These are phyloP conservation scores for Tapera naevia DNA, from an alignment of 2,797 vertebrate genomes.

Conservation along the genomic window DNA sequence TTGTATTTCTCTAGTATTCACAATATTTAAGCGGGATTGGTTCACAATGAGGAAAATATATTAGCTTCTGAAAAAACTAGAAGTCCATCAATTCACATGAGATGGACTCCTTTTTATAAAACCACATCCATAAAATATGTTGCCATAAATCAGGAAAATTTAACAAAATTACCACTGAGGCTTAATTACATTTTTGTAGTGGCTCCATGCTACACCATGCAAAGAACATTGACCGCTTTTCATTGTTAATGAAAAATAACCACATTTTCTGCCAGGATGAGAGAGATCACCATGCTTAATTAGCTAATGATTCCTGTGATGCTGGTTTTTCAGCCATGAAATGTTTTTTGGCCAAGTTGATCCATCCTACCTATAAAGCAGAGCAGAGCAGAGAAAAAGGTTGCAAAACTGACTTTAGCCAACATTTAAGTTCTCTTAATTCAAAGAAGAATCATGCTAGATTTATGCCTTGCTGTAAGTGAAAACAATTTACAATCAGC, in stretches of 20 bases:
- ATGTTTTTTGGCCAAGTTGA: neutral
- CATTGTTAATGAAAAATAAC: slow-evolving; percentile 9
- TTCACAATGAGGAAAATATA: neutral
- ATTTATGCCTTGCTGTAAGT: neutral
- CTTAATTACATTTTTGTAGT: slow-evolving; percentile 32
- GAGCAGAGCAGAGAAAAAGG: neutral
- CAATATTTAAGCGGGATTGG: neutral
- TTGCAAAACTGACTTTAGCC: neutral
- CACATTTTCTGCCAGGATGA: neutral
- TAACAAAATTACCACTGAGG: neutral
- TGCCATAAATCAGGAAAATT: neutral
- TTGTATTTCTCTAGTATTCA: neutral
- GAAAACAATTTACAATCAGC: neutral
- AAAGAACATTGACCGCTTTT: neutral
- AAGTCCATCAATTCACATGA: neutral
- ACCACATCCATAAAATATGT: neutral
- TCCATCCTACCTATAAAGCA: neutral
- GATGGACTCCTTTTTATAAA: neutral
- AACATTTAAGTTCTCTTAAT: neutral
- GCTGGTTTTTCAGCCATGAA: neutral
- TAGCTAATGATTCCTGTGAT: neutral
- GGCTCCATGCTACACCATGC: neutral
- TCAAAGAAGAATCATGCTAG: neutral
- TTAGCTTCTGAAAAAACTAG: neutral
- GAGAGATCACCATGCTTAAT: neutral